Base-by-base conservation (phyloP, 2,888 invertebrate species). In the Latheticus oryzae region DNA sequence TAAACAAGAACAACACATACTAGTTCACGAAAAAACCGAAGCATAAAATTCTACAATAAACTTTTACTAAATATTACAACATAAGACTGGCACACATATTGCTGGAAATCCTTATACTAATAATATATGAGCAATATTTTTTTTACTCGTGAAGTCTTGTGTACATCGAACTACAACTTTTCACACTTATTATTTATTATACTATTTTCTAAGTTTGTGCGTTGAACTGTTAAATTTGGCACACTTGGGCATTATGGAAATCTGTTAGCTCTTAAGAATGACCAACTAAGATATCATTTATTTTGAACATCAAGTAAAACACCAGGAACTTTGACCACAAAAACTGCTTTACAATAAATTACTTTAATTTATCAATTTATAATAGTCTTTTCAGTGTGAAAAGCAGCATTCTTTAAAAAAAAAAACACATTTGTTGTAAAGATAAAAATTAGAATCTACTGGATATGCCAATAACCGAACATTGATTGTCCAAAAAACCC, bases 81-180 rank as follows among this genome's bases (percentile, higher is more conserved):
- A 55, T 32, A 57, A 61, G 45, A 58, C 58, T 63, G 65, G 66
- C 67, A 69, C 66, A 65, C 55, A 63, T 65, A 65, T 68, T 69
- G 58, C 64, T 57, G 61, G 53, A 52, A 63, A 43, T 53, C 43
- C 38, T 43, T 57, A 62, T 24, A 13, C 16, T 30, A 53, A 52
- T 52, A n/a, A n/a, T n/a, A n/a, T n/a, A 58, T 58, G 58, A 58
- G 58, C 58, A 56, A 56, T 56, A 48, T 42, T 24, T 16, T 47
- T 54, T 26, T 45, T 19, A 43, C 28, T 50, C 35, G 55, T 48
- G 48, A 56, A 56, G 50, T 56, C 56, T 56, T 50, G 56, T 59
- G 37, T 54, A 59, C 59, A 59, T 59, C 48, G 40, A 55, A 54
- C 48, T 59, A 54, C 17, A 16, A 28, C 17, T 28, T 47, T 17